Evolutionary conservation across 2,888 invertebrate genomes (phyloP), one percentile per base, ranked within the genome.

Genomic region (Leptinotarsa peninsularis): DNA sequence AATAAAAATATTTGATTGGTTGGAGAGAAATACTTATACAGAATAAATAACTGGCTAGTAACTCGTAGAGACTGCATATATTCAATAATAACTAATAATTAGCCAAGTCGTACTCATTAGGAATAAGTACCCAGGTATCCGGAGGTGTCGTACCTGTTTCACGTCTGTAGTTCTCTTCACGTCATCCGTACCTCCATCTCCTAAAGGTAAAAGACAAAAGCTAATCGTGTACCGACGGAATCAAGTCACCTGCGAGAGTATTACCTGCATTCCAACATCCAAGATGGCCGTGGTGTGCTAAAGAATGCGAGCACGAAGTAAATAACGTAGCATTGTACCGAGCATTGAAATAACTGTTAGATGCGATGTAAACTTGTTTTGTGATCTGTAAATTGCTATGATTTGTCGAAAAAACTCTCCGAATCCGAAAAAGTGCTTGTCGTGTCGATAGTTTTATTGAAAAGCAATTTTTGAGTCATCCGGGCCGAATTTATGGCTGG

Each of bases 191-290:
- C 73, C 73, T 76, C 76, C 74, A 74, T 76, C 77, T 76, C 69
- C 74, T 68, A 71, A 50, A 67, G 76, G 74, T 73, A 71, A 66
- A 76, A 79, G 77, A 79, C 77, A 77, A 79, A 79, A 76, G 76
- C 71, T 70, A 63, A 76, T 76, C 78, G 73, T 75, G 79, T 79
- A 77, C 75, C 67, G 76, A 75, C 76, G 67, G 76, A 76, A 78
- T 75, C 76, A 79, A 79, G 69, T 75, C 79, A 76, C 76, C 79
- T 76, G 79, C 71, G 76, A 74, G 76, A 75, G 71, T 81, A 81
- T 84, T 85, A 85, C 86, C 84, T 85, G 86, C 87, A 87, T 86
- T 87, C 86, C 85, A 82, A 81, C 79, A 79, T 79, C 81, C 81
- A 85, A 85, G 82, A 87, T 87, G 87, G 87, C 87, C 85, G 84